Base-by-base conservation (phyloP, 2,888 invertebrate genomes). In the Ptychoptera contaminata region DNA sequence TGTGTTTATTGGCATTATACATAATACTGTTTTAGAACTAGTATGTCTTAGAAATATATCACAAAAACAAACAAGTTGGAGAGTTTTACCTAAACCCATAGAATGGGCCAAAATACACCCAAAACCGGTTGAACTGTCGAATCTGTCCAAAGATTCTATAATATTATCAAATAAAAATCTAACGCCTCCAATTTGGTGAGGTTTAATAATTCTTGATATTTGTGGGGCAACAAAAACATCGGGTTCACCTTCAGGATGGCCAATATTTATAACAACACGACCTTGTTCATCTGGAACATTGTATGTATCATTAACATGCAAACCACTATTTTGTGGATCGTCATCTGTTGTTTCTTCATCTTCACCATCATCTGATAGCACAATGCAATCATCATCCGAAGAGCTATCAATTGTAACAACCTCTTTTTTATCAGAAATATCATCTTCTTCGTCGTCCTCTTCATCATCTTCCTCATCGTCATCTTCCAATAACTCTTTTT, bases 1-100 rank as follows among this genome's bases (percentile, higher is more conserved):
- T 0, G 97, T 97, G 64, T 98, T 98, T 47, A 98, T 94, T 8
- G 98, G 98, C 77, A 97, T 96, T 51, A 98, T 94, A 58, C 93
- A 88, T 35, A 99, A 68, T 1, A 96, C 88, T 11, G 84, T 87
- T 61, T 81, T 86, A 6, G 90, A 86, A 16, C 74, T 73, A 0
- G 94, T 94, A 62, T 91, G 83, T 43, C 93, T 72, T 53, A 97
- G 73, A 65, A 97, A 93, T 55, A 96, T 83, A 67, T 98, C 97
- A 60, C 87, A 86, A 69, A 98, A 97, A 51, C 91, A 87, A 45
- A 96, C 87, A 46, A 96, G 85, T 70, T 86, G 91, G 46, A 98
- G 70, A 0, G 97, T 98, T 69, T 98, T 98, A n/a, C 98, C 98
- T 29, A 98, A 73, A 2, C 98, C 98, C 98, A 98, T 98, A 38